Conservation (phyloP, 2,888 invertebrate genomes). For the Acronicta aceris region DNA sequence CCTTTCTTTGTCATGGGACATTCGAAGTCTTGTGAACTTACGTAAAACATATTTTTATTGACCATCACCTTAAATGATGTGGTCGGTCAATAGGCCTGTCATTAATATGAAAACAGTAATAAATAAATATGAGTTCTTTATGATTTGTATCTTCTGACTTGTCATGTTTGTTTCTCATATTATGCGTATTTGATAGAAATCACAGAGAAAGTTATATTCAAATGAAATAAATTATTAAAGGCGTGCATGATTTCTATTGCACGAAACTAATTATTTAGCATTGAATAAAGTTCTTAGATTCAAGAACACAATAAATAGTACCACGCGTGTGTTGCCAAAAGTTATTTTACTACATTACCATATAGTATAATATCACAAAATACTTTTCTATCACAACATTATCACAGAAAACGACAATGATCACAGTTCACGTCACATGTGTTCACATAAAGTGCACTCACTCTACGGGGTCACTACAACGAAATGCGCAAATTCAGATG, state of each 20-base stretch:
- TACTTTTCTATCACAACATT: constrained; percentile 46
- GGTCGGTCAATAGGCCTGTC: neutral
- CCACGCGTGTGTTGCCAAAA: constrained; percentile 9
- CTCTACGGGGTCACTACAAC: constrained; percentile 42
- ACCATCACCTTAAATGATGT: constrained; percentile 5
- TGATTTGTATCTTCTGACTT: no score
- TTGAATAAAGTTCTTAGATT: constrained; percentile 12
- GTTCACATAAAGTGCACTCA: constrained; percentile 51
- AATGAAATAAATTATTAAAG: no score
- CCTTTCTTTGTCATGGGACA: constrained; percentile 21
- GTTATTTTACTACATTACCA: constrained; percentile 51
- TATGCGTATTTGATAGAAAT: no score
- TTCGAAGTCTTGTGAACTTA: constrained; percentile 5
- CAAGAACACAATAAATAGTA: constrained; percentile 9
- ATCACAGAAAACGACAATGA: constrained; percentile 37
- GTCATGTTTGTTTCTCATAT: no score
- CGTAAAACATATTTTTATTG: constrained; percentile 15
- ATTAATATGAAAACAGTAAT: neutral
- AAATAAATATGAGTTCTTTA: no score
- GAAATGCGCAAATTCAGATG: constrained; percentile 47
- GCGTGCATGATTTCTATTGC: neutral
- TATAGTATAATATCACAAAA: constrained; percentile 45
- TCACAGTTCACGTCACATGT: constrained; percentile 49
- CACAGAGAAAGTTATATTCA: no score
- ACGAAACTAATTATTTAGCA: constrained; percentile 15